Evolutionary conservation across 1,140 invertebrate genomes (phyloP), one percentile per base, ranked within the genome.

Genomic region (Dinothrombium tinctorium): DNA sequence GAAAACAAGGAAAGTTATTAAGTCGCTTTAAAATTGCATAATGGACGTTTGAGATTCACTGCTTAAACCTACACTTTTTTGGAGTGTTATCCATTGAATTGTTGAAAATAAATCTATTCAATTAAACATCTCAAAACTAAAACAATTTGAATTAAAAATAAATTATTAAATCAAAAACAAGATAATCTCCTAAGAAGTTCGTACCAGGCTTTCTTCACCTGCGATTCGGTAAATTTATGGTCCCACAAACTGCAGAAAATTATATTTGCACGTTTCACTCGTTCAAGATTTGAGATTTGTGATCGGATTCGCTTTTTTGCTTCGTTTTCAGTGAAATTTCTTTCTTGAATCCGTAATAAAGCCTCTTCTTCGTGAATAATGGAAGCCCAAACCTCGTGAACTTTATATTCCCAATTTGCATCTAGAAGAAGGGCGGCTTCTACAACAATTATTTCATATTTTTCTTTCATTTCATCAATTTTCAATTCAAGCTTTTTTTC

Each of bases 381-480:
- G 41, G 75, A 74, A 2, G 75, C 68, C 84, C 84, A 89, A 32
- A 94, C 72, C 62, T 96, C 84, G 61, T 94, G 79, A 48, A 82
- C 82, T 19, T 61, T 49, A 40, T 57, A 49, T 43, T 77, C 66
- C 86, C 89, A 95, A 23, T 69, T 67, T 19, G 86, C 89, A 54
- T 77, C 74, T 25, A 95, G 61, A 43, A 98, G 65, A 24, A 96
- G 69, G 1, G 89, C 86, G 3, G 86, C 89, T 59, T 98, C 90
- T 50, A 96, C 59, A 1, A 95, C 69, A 20, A 94, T 68, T 21
- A 94, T 65, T 22, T 8, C n/a, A 20, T 50, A 40, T n/a, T 47
- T 40, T 4, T 3, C 14, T 20, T 25, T 33, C 17, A 48, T 9
- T 33, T 41, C 9, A 21, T 47, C 19, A 8, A 60, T 52, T 45